These are phyloP conservation scores for Campylorhamphus procurvoides DNA, from an alignment of 2,113 vertebrate genomes.

Conservation along the genomic window DNA sequence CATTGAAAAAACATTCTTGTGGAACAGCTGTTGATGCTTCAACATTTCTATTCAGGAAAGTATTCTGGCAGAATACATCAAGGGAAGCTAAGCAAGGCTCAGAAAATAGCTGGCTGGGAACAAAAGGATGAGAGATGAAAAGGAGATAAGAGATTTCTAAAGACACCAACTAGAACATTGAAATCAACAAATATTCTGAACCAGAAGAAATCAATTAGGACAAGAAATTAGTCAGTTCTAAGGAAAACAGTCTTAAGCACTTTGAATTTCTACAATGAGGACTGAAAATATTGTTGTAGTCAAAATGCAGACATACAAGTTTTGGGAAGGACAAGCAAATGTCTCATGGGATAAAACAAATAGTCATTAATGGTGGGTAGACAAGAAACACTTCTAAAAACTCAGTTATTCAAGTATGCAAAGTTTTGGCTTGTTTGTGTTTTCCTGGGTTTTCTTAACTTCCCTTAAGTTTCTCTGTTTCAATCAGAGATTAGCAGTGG, in stretches of 20 bases:
- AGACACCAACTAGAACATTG: not conserved
- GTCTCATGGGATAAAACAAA: not conserved
- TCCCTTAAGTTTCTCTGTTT: not conserved
- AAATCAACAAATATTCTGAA: not conserved
- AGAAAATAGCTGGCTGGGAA: not conserved
- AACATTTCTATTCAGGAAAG: not conserved
- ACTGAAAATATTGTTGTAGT: not conserved
- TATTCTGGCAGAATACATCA: not conserved
- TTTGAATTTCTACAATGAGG: not conserved
- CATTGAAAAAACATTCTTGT: not conserved
- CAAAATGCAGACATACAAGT: not conserved
- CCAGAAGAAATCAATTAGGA: not conserved
- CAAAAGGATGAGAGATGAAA: not conserved
- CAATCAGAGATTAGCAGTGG: not conserved
- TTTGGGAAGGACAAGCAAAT: not conserved
- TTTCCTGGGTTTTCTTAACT: not conserved
- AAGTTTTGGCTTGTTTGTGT: not conserved
- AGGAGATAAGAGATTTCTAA: not conserved
- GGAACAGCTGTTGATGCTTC: conserved; percentile 3
- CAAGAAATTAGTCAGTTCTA: not conserved
- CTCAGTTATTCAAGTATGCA: not conserved
- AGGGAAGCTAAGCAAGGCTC: conserved; percentile 4
- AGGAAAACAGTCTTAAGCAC: not conserved
- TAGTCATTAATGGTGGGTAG: not conserved
- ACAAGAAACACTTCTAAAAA: not conserved